Evolutionary conservation across 2,888 invertebrate species (phyloP).

Genomic region (Rhamnusium bicolor): DNA sequence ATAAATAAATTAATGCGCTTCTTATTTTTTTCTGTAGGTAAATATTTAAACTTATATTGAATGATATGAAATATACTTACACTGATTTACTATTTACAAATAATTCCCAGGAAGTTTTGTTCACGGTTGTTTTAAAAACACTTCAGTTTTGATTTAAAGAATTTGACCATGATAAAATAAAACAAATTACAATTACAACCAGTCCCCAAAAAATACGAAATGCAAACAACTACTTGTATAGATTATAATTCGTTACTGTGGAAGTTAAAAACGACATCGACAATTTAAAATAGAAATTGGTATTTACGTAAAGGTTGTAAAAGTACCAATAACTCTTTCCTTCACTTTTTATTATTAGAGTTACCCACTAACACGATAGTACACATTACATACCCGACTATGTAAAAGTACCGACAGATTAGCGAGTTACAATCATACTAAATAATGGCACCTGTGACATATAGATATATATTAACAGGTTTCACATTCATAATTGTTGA

Average conservation of each 20-base stretch:
- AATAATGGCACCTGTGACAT: constrained; percentile 28
- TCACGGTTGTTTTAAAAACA: neutral
- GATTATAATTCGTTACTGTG: neutral
- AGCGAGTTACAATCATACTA: constrained; percentile 41
- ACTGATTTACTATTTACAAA: neutral
- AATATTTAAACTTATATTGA: no score
- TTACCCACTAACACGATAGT: constrained; percentile 37
- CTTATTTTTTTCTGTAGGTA: no score
- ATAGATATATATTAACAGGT: constrained; percentile 21
- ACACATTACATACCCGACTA: constrained; percentile 23
- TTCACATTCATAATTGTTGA: constrained; percentile 26
- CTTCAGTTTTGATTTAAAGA: neutral
- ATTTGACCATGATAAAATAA: neutral
- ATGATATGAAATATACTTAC: no score
- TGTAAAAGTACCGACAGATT: constrained; percentile 42
- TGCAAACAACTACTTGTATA: neutral
- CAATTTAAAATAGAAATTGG: constrained; percentile 1
- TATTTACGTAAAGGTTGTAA: neutral
- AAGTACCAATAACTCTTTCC: constrained; percentile 1
- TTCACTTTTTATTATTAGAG: constrained; percentile 20
- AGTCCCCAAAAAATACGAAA: neutral
- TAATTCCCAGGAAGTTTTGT: neutral
- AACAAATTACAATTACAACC: neutral
- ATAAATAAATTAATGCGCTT: no score
- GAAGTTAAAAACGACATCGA: neutral